Evolutionary conservation across 2,888 invertebrate genomes (phyloP), one percentile per base, ranked within the genome.

Genomic region (Entomobrya multifasciata): DNA sequence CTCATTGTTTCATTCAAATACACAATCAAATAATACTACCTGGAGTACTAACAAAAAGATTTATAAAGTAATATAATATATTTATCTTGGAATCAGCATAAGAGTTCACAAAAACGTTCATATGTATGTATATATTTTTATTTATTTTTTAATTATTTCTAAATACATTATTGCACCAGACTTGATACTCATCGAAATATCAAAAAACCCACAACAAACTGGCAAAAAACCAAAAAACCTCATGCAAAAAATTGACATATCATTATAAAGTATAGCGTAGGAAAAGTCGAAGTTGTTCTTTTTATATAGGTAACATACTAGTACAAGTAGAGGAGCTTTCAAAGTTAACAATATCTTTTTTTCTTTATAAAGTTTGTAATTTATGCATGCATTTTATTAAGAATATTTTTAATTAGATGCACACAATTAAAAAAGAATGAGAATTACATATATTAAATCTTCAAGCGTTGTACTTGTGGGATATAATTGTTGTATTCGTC

Each of bases 101-200:
- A 36, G 8, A 30, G 30, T 76, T 55, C 74, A 27, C 55, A 55
- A n/a, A 76, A 47, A 67, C 20, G 4, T 25, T 52, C 20, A 30
- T 30, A 67, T 22, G 36, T 49, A 44, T 17, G 5, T 30, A 20
- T 74, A 52, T n/a, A n/a, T n/a, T n/a, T n/a, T 44, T 67, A 30
- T 36, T 22, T 67, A 36, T 55, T 20, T 36, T 10, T 76, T 20
- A 17, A 52, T 30, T 30, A 55, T 41, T 30, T 36, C 74, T 76
- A 76, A 76, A 76, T 76, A 55, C 55, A 55, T 27, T 76, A 76
- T 76, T 76, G 74, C 74, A 76, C 74, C 74, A 76, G 74, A 76
- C 74, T 76, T 76, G 74, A 76, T 76, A 76, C 74, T 76, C 74
- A 36, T 76, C 74, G 36, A 76, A 70, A 76, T 76, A 76, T 76